These are phyloP conservation scores for Dasypus novemcinctus DNA, from an alignment of 2,113 vertebrate species.

Conservation along the genomic window DNA sequence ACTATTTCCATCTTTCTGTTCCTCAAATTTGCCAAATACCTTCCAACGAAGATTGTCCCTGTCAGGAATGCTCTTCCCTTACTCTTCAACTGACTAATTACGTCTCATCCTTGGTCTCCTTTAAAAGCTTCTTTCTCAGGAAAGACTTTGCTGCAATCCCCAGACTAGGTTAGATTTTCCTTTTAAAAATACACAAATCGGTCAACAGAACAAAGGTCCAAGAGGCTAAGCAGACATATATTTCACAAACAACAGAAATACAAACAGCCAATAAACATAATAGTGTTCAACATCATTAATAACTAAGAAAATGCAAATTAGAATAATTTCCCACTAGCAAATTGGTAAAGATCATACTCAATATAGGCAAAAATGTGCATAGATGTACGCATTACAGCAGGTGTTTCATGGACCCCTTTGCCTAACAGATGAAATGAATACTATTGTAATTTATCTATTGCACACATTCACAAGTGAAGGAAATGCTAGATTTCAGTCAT, in stretches of 20 bases:
- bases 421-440: too few species aligned
- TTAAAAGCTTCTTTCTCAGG: background rate
- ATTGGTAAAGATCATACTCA: background rate
- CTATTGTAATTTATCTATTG: too few species aligned
- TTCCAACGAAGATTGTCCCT: background rate
- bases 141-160: too few species aligned
- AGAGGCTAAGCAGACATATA: background rate
- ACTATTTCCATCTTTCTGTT: background rate
- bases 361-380: background rate
- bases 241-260: background rate
- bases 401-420: too few species aligned
- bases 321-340: background rate
- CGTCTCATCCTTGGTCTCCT: background rate
- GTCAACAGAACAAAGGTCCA: background rate
- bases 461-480: too few species aligned
- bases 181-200: background rate
- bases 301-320: too few species aligned
- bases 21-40: background rate
- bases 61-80: background rate
- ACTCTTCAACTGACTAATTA: background rate
- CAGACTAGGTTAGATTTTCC: background rate
- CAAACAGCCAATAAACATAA: background rate
- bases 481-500: too few species aligned
- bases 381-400: background rate
- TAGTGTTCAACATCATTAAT: background rate